Evolutionary conservation across 92 coral and sea anemone species (phyloP).

Genomic region (Parazoanthus atlanticus): DNA sequence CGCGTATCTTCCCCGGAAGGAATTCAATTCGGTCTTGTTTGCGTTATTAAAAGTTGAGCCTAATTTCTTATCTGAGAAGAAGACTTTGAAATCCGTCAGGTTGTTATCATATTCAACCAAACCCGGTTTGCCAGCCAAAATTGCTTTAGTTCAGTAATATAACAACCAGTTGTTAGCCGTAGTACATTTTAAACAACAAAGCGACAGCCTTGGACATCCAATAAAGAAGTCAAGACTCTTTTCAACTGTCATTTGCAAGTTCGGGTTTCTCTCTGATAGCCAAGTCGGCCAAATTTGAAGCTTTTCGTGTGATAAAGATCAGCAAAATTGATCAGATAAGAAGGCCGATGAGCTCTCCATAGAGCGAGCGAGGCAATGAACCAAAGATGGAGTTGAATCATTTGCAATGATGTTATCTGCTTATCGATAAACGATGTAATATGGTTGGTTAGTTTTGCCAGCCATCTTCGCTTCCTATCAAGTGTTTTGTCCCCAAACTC

Average conservation of each 20-base stretch:
- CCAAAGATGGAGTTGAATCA: background rate
- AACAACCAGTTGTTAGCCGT: background rate
- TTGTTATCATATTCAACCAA: background rate
- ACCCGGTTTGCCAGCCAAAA: background rate
- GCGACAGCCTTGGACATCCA: background rate
- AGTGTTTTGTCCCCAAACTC: background rate
- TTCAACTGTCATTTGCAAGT: background rate
- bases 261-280: background rate
- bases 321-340: constrained; percentile 22
- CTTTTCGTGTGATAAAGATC: constrained; percentile 38
- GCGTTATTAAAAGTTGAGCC: constrained; percentile 37
- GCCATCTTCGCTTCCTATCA: background rate
- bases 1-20: constrained; percentile 43
- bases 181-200: background rate
- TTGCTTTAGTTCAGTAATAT: background rate
- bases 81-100: background rate
- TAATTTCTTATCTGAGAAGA: constrained; percentile 14
- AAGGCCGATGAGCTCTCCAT: constrained; percentile 2
- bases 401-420: constrained; percentile 16
- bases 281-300: constrained; percentile 15
- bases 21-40: constrained; percentile 21
- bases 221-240: background rate
- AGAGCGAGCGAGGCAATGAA: constrained; percentile 11
- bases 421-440: background rate
- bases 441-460: background rate